Evolutionary conservation across 2,113 vertebrate species (phyloP), one percentile per base, ranked within the genome.

Genomic region (Corythornis cristatus): DNA sequence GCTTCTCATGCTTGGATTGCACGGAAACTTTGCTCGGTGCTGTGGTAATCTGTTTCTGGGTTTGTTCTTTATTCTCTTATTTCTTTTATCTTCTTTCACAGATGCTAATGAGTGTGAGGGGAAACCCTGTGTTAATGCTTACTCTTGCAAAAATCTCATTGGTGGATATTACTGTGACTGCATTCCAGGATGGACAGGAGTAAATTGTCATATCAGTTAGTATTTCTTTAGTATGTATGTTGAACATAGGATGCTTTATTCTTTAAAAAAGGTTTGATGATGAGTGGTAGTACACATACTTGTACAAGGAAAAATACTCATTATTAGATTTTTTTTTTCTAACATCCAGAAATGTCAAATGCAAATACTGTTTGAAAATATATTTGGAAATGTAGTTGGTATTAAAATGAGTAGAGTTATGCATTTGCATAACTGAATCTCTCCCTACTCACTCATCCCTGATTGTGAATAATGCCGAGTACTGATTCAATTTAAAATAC

Each of bases 121-220:
- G 97, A 98, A 98, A 97, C 98, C 98, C 97, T 99, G 99, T 98
- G 97, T 98, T 98, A 98, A 99, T 96, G 98, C 99, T 98, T 98
- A 98, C 97, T 98, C 98, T 98, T 99, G 99, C 99, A 99, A 99
- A 99, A 99, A 99, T 98, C 98, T 99, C 98, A 99, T 99, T 99
- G 99, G 99, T 98, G 99, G 99, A 99, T 99, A 99, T 99, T 98
- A 98, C 98, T 99, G 99, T 98, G 97, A 98, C 98, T 99, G 99
- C 98, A 97, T 98, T 97, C 98, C 94, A 92, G 99, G 99, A 99
- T 99, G 99, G 99, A 98, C 97, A 97, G 99, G 99, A 98, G 96
- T 94, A 96, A 98, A 99, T 98, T 99, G 99, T 99, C 98, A 99
- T 94, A 98, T 98, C 98, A 99, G 99, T 99, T 97, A 99, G 99